Conservation (phyloP, 2,888 invertebrate genomes). For the Gymnocheta viridis region DNA sequence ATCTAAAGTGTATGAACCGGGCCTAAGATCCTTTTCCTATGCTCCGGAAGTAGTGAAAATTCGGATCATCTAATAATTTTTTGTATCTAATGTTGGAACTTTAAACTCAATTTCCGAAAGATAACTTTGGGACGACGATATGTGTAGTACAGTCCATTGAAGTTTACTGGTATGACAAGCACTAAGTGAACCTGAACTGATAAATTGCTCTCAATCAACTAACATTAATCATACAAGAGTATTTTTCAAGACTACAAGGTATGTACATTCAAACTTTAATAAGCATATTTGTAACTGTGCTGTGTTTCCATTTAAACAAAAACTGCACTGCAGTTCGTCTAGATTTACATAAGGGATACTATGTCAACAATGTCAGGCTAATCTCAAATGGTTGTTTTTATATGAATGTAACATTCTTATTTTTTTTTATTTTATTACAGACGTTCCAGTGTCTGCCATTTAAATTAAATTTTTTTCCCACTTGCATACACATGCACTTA, state of each 20-base stretch:
- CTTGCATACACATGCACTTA: not conserved
- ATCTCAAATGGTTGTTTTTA: slow-evolving; percentile 68
- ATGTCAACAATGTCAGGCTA: slow-evolving; percentile 69
- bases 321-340: slow-evolving; percentile 61
- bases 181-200: not conserved
- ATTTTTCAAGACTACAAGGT: not conserved
- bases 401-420: slow-evolving; percentile 33
- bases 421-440: slow-evolving; percentile 14
- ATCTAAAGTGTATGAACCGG: too few relatives aligned
- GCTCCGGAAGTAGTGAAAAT: too few relatives aligned
- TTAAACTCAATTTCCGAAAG: too few relatives aligned
- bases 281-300: not conserved
- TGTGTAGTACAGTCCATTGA: too few relatives aligned
- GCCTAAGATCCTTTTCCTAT: too few relatives aligned
- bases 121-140: too few relatives aligned
- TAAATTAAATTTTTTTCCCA: slow-evolving; percentile 5
- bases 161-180: not conserved
- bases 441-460: slow-evolving; percentile 59
- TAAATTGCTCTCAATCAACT: not conserved
- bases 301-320: slow-evolving; percentile 23
- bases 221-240: not conserved
- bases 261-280: not conserved
- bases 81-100: too few relatives aligned
- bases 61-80: too few relatives aligned
- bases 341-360: slow-evolving; percentile 66